Base-by-base conservation (phyloP, 2,797 vertebrate species). In the Falco columbarius region DNA sequence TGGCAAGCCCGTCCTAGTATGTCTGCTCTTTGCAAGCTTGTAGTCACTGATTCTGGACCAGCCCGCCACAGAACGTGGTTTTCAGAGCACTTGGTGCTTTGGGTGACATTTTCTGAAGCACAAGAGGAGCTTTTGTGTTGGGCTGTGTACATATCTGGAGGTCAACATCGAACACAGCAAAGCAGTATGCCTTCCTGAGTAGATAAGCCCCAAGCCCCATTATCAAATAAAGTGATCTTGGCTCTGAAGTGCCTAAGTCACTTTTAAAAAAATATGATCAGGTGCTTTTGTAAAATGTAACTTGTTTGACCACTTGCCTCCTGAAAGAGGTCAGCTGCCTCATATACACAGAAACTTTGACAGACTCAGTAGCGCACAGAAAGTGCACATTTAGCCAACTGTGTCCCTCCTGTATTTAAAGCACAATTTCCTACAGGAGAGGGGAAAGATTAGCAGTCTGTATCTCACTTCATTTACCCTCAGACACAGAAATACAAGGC, bases 91-190 rank as follows among this genome's bases (percentile, higher is more conserved):
- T 94, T 56, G 92, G 77, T 94, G 83, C 56, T 92, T 93, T 89
- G 71, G 86, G 42, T 96, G 90, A 81, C 86, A 93, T 96, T 96
- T 96, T 89, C 89, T 93, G 89, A 44, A 68, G 56, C 44, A 95
- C 81, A 95, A 96, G 73, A 77, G 79, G 21, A 95, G 86, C 87
- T 94, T 96, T 95, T 97, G 83, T 96, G 52, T 54, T 52, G 30
- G 29, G 8, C 68, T 92, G 56, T 89, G 91, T 89, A 83, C 75
- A 77, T 91, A 92, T 68, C 59, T 4, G 63, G 86, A 95, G 75
- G 92, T 95, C 89, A 93, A 94, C 68, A 85, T 55, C 5, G 22
- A 96, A 72, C 42, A 74, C 66, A 94, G 30, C 23, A 49, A 94
- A 92, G 56, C 16, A 1, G 54, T 68, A 67, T 36, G 54, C 32